Percentiles rank a stretch among this genome's conserved stretches.
Evolutionary conservation across 2,113 vertebrate species (phyloP).

Genomic region (Rhinichthys klamathensis): DNA sequence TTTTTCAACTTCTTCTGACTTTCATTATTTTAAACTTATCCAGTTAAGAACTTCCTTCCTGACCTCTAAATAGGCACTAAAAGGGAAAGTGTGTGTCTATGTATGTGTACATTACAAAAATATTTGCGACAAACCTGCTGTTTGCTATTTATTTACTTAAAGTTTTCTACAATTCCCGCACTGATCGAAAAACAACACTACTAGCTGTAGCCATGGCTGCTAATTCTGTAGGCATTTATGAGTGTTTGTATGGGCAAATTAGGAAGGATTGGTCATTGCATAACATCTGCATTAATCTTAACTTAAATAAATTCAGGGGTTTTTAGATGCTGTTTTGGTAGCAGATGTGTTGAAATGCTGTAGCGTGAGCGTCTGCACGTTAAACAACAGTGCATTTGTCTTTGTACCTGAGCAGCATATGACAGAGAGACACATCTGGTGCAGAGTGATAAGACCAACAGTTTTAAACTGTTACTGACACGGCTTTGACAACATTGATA

Average conservation of each 20-base stretch:
- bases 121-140: too few relatives aligned
- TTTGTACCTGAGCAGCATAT: neutral
- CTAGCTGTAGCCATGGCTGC: neutral
- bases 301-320: neutral
- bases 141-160: neutral
- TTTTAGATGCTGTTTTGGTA: neutral
- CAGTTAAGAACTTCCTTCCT: conserved; percentile 36
- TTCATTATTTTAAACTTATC: conserved; percentile 63
- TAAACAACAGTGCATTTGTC: neutral
- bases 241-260: neutral
- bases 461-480: neutral
- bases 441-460: conserved; percentile 14
- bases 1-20: conserved; percentile 30
- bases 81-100: neutral
- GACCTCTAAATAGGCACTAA: conserved; percentile 6
- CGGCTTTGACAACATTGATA: neutral
- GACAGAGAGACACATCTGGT: conserved; percentile 35
- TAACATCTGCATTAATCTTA: neutral
- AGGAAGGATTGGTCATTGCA: neutral
- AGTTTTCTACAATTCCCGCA: neutral
- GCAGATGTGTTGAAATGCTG: neutral
- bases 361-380: neutral
- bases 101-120: neutral
- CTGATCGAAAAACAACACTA: neutral
- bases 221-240: neutral